A percentile compares a stretch with the other conserved stretches of the same genome.
phyloP scores from a whole-genome alignment of 2,797 vertebrate genomes.

The Gadopsis bispinosus region DNA sequence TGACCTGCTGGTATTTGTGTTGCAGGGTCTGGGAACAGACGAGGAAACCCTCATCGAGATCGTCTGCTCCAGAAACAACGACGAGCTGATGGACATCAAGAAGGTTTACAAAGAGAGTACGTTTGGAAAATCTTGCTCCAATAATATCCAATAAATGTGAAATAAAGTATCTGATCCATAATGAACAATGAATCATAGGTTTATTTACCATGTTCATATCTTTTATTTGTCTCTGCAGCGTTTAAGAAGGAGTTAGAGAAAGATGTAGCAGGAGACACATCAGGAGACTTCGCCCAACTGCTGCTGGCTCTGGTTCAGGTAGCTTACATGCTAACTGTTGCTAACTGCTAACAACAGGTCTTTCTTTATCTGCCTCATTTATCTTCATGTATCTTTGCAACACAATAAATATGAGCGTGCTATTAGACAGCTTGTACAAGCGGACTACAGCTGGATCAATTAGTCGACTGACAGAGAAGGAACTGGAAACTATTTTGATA shows the following conservation, averaged over 20 bases:
- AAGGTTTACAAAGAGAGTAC: constrained; percentile 92
- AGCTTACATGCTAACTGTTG: not conserved
- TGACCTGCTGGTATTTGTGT: not conserved
- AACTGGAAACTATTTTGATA: not conserved
- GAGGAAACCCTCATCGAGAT: constrained; percentile 96
- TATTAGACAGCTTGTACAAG: no score
- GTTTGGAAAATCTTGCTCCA: constrained; percentile 47
- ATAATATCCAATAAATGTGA: not conserved
- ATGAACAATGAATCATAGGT: not conserved
- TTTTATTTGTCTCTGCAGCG: constrained; percentile 78
- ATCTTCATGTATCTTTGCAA: not conserved
- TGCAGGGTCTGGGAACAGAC: constrained; percentile 94
- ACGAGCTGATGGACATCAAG: constrained; percentile 91
- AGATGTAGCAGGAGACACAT: constrained; percentile 94
- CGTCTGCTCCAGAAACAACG: constrained; percentile 91
- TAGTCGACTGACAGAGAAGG: not conserved
- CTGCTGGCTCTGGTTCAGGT: constrained; percentile 94
- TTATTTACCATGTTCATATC: no score
- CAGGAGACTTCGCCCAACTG: constrained; percentile 93
- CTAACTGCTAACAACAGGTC: not conserved
- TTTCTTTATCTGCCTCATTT: not conserved
- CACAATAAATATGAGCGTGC: not conserved
- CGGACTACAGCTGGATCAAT: not conserved
- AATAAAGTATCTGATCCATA: not conserved
- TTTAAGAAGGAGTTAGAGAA: constrained; percentile 97